These are phyloP conservation scores for Sturnus vulgaris DNA, from an alignment of 2,113 vertebrate species.

Conservation along the genomic window DNA sequence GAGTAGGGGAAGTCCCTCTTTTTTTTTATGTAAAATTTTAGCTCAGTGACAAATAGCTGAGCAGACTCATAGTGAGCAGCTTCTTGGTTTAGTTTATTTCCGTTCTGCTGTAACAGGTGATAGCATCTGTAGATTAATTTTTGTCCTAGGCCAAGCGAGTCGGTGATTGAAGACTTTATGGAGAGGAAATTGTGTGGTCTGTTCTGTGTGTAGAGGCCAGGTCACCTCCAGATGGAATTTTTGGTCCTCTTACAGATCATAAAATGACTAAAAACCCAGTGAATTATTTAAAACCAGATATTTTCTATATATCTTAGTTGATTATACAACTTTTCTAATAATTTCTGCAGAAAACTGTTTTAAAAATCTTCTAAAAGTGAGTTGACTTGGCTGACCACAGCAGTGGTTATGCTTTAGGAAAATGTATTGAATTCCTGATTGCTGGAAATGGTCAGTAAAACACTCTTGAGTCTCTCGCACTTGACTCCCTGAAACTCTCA, in stretches of 20 bases:
- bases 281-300: not conserved
- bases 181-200: not conserved
- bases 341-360: not conserved
- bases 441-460: not conserved
- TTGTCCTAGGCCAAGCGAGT: not conserved
- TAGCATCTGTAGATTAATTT: not conserved
- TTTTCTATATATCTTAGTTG: not conserved
- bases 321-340: not conserved
- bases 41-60: not conserved
- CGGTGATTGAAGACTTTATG: not conserved
- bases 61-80: not conserved
- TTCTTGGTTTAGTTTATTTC: not conserved
- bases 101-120: not conserved
- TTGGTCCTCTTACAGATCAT: not conserved
- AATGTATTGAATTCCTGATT: not conserved
- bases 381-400: not conserved
- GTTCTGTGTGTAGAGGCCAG: not conserved
- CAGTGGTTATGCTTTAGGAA: not conserved
- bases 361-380: not conserved
- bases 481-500: not conserved
- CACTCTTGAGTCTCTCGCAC: not conserved
- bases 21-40: not conserved
- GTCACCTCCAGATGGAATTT: not conserved
- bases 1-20: fast-evolving
- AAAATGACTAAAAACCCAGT: not conserved